Conservation (phyloP, 2,113 vertebrate species). For the human (Homo sapiens) region GRCh38 chrX:25030001-25030500, state of each 20-base stretch:
- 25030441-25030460: slow-evolving; percentile 82
- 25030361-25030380: slow-evolving; percentile 85
- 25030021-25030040: slow-evolving; percentile 90
- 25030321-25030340: slow-evolving; percentile 88
- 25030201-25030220: slow-evolving; percentile 95
- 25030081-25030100: slow-evolving; percentile 95
- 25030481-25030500: slow-evolving; percentile 72
- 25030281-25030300: slow-evolving; percentile 86
- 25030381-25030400: slow-evolving; percentile 75
- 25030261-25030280: slow-evolving; percentile 84
- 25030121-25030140: slow-evolving; percentile 97
- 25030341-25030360: slow-evolving; percentile 81
- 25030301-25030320: slow-evolving; percentile 86
- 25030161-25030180: slow-evolving; percentile 96
- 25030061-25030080: slow-evolving; percentile 90
- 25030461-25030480: slow-evolving; percentile 77
- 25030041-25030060: slow-evolving; percentile 90
- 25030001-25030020: slow-evolving; percentile 92
- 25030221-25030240: slow-evolving; percentile 92
- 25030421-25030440: slow-evolving; percentile 80
- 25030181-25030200: slow-evolving; percentile 97
- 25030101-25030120: slow-evolving; percentile 97
- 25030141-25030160: slow-evolving; percentile 90
- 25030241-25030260: slow-evolving; percentile 57
- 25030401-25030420: slow-evolving; percentile 76